phyloP scores from a whole-genome alignment of 2,113 vertebrate genomes.

The Nycticebus coucang region DNA sequence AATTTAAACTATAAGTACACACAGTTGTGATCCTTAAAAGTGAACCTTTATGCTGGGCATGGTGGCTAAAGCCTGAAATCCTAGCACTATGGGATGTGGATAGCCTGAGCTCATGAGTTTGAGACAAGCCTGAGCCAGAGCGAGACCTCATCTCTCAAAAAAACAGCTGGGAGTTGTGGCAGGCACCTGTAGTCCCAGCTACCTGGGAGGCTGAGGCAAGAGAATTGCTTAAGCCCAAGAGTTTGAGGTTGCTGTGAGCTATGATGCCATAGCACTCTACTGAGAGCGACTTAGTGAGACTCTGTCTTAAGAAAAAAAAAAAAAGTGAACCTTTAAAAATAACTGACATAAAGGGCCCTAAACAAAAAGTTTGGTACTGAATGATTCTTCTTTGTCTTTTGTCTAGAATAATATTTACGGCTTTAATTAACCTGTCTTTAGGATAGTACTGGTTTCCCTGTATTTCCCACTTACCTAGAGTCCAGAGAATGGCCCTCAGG shows the following conservation, averaged over 20 bases:
- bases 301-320: too few species aligned
- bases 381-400: neutral
- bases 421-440: conserved; percentile 39
- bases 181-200: too few species aligned
- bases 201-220: too few species aligned
- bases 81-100: neutral
- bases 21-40: neutral
- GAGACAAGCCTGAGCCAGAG: neutral
- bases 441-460: neutral
- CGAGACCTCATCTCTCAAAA: neutral
- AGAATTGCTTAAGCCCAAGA: neutral
- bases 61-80: too few species aligned
- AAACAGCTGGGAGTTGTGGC: too few species aligned
- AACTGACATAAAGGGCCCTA: neutral
- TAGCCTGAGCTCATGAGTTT: neutral
- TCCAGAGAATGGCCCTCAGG: neutral
- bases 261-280: neutral
- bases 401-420: conserved; percentile 10
- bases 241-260: neutral
- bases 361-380: neutral
- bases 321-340: neutral
- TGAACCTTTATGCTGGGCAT: neutral
- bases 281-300: neutral
- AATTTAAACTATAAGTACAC: conserved; percentile 29
- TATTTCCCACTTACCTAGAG: neutral